A percentile compares a stretch with the other conserved stretches of the same genome.
phyloP scores from a whole-genome alignment of 2,113 vertebrate species.

The Okapia johnstoni region DNA sequence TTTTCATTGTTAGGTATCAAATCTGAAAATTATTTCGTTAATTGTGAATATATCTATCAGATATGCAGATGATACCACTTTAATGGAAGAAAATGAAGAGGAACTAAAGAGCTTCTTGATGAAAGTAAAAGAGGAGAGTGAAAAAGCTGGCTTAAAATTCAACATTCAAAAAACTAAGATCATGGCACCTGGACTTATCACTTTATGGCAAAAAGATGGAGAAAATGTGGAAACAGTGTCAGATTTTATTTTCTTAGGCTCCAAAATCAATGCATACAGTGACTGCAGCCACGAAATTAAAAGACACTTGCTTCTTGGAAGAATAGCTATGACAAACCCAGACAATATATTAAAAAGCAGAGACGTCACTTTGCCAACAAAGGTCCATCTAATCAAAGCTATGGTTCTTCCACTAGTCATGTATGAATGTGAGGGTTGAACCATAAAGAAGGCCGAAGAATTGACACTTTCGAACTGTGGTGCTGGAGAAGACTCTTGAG shows the following conservation, averaged over 20 bases:
- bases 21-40: neutral
- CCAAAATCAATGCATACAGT: rapidly evolving
- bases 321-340: neutral
- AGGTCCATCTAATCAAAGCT: neutral
- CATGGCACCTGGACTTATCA: neutral
- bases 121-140: neutral
- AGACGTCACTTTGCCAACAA: neutral
- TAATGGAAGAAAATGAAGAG: neutral
- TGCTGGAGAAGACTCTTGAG: neutral
- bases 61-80: neutral
- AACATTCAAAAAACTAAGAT: neutral
- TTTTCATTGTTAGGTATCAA: neutral
- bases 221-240: neutral
- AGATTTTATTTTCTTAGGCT: neutral
- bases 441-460: neutral
- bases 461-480: neutral
- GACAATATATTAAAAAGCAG: neutral
- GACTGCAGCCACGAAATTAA: neutral
- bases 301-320: neutral
- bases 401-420: neutral
- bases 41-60: neutral
- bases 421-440: neutral
- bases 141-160: neutral
- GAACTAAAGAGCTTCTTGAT: neutral
- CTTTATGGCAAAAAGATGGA: neutral